Percentiles rank a stretch among this genome's conserved stretches.
phyloP scores from a whole-genome alignment of 2,797 vertebrate genomes.

The Clamator glandarius region DNA sequence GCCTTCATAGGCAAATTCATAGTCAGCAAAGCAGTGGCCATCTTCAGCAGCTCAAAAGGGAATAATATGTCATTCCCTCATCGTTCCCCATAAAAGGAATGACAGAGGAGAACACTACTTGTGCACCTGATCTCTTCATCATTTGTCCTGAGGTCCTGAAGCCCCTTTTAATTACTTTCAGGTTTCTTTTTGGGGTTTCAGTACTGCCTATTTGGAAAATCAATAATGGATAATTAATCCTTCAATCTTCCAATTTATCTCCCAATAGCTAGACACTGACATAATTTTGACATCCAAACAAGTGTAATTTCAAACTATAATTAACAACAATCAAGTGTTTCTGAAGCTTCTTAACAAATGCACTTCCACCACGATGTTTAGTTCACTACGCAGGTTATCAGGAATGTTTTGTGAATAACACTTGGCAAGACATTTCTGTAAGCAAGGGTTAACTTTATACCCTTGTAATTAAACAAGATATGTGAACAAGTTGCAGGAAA shows the following conservation, averaged over 20 bases:
- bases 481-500: not conserved
- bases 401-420: not conserved
- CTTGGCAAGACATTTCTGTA: not conserved
- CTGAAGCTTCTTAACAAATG: not conserved
- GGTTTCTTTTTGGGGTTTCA: no score
- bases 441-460: constrained; percentile 5
- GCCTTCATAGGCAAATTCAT: no score
- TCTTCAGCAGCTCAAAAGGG: no score
- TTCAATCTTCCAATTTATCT: not conserved
- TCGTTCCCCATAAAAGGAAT: no score
- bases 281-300: not conserved
- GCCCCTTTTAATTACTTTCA: no score
- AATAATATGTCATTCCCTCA: no score
- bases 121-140: no score
- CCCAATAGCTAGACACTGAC: not conserved
- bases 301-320: not conserved
- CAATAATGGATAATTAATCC: not conserved
- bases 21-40: no score
- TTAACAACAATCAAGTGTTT: not conserved
- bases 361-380: not conserved
- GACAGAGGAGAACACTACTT: no score
- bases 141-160: no score
- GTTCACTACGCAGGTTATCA: not conserved
- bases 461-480: not conserved
- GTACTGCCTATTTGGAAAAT: no score